These are phyloP conservation scores for Falco concolor DNA, from an alignment of 2,797 vertebrate genomes.

Conservation along the genomic window DNA sequence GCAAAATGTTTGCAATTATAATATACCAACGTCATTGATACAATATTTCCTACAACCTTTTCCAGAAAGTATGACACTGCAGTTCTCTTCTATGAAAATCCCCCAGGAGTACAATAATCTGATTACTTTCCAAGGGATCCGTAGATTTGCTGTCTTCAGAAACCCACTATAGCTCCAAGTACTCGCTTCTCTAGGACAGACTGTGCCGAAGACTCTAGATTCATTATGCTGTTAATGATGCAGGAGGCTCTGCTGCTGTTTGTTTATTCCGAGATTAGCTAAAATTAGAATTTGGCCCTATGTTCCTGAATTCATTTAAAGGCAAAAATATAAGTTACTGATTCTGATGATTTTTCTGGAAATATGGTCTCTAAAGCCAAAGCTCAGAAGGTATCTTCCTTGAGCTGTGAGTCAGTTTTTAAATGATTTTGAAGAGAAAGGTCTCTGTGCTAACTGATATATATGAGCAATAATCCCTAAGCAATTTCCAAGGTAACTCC, in stretches of 20 bases:
- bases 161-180: background rate
- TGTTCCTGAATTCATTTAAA: background rate
- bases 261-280: slow-evolving; percentile 18
- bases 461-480: background rate
- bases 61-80: background rate
- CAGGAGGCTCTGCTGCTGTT: background rate
- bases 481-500: background rate
- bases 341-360: background rate
- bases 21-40: background rate
- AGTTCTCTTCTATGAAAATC: background rate
- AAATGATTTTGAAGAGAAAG: background rate
- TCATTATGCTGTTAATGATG: background rate
- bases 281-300: slow-evolving; percentile 35
- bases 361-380: background rate
- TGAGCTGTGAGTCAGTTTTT: background rate
- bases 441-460: background rate
- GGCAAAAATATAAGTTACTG: background rate
- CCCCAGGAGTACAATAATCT: background rate
- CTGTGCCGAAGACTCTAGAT: slow-evolving; percentile 10
- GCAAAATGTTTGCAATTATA: background rate
- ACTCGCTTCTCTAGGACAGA: background rate
- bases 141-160: background rate
- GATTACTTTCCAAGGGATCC: background rate
- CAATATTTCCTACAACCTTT: background rate
- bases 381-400: background rate